A percentile compares a stretch with the other conserved stretches of the same genome.
These are phyloP conservation scores for Caenorhabditis plicata DNA, from an alignment of 2,888 invertebrate genomes.

Conservation along the genomic window DNA sequence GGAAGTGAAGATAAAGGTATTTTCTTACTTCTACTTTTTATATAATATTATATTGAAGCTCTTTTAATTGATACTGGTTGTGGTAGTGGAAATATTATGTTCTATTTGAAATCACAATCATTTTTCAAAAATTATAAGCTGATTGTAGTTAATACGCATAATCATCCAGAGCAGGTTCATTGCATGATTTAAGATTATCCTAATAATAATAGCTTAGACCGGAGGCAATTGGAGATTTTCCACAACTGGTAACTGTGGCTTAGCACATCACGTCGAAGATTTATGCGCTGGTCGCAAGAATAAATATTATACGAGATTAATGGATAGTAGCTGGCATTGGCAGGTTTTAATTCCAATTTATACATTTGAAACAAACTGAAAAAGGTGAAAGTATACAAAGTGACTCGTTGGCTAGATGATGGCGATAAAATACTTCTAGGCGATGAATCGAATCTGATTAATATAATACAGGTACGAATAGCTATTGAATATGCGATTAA, in stretches of 20 bases:
- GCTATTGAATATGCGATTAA: not conserved
- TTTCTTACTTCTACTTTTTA: not conserved
- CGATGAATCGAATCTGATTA: constrained; percentile 21
- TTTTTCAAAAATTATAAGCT: constrained; percentile 37
- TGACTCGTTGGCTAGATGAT: constrained; percentile 48
- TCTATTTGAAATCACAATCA: constrained; percentile 36
- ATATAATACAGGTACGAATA: constrained; percentile 30
- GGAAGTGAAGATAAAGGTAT: constrained; percentile 36
- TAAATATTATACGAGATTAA: constrained; percentile 47
- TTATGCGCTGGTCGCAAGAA: constrained; percentile 40
- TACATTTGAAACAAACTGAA: too few relatives aligned
- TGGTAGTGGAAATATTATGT: constrained; percentile 48
- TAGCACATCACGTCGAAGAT: constrained; percentile 43
- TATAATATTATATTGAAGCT: constrained; percentile 18
- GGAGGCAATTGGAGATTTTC: constrained; percentile 51
- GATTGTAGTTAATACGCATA: constrained; percentile 52
- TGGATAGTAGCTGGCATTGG: constrained; percentile 52
- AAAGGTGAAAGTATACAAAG: constrained; percentile 49
- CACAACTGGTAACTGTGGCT: constrained; percentile 46
- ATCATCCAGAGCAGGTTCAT: constrained; percentile 50
- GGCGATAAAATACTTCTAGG: constrained; percentile 41
- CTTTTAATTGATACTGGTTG: constrained; percentile 50
- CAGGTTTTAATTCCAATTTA: too few relatives aligned
- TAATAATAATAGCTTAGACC: constrained; percentile 29
- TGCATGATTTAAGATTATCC: not conserved